Conservation (phyloP, 2,888 invertebrate species). For the Cyclophora albipunctata region DNA sequence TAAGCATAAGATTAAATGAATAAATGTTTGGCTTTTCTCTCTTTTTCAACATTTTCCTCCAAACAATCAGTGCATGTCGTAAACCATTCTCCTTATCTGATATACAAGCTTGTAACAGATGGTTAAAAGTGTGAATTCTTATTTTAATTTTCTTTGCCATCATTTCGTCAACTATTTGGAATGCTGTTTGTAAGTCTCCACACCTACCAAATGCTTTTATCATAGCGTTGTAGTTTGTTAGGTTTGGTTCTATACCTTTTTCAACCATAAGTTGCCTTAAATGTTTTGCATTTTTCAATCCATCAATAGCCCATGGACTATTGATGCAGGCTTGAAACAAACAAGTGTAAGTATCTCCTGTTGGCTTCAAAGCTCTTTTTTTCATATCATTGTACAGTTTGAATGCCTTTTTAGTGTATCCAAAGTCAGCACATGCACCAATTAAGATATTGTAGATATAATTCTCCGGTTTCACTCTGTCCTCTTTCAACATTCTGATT, state of each 20-base stretch:
- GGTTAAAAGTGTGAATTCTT: conserved; percentile 82
- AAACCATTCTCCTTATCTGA: conserved; percentile 87
- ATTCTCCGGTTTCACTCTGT: conserved; percentile 84
- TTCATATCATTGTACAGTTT: conserved; percentile 89
- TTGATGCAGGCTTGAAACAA: conserved; percentile 93
- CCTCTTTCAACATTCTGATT: conserved; percentile 83
- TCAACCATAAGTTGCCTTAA: conserved; percentile 81
- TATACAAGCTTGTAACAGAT: conserved; percentile 89
- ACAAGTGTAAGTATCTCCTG: conserved; percentile 86
- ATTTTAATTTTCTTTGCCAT: conserved; percentile 75
- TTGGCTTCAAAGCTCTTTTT: conserved; percentile 79
- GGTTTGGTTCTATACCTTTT: conserved; percentile 81
- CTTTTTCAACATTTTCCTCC: conserved; percentile 85
- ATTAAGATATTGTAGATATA: conserved; percentile 90
- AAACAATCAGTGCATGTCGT: conserved; percentile 86
- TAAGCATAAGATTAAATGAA: conserved; percentile 87
- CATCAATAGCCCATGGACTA: conserved; percentile 80
- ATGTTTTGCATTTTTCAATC: conserved; percentile 79
- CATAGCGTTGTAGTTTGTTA: conserved; percentile 89
- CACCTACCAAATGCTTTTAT: conserved; percentile 93
- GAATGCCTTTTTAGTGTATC: conserved; percentile 91
- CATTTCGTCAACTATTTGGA: conserved; percentile 91
- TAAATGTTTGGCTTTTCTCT: conserved; percentile 80
- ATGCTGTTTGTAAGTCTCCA: conserved; percentile 85
- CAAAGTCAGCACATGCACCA: conserved; percentile 86